Base-by-base conservation (phyloP, 2,888 invertebrate genomes). In the Tachystola acroxantha region DNA sequence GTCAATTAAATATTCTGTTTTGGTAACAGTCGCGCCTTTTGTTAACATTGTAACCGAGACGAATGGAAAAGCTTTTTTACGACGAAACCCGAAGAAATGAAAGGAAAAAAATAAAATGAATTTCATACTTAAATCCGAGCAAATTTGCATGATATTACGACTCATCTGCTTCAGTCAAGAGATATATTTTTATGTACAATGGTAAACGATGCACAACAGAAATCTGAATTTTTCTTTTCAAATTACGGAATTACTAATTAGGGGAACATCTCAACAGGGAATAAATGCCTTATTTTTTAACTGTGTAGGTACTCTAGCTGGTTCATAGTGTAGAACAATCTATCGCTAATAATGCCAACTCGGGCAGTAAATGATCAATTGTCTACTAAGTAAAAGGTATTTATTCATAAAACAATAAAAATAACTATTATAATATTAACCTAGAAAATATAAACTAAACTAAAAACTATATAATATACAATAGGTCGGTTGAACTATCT, bases 81-180 rank as follows among this genome's bases (percentile, higher is more conserved):
- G 70, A 63, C 57, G 57, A 66, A 55, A 64, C 65, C 66, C 63
- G 49, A 72, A 66, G 63, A 72, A 76, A 65, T 57, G 55, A 61
- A 66, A 62, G 61, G 54, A 67, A 74, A 69, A 16, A 75, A 72
- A 69, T 65, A 70, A 71, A 77, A 74, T 49, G 62, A 69, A 67
- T 70, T 76, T 74, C 65, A 68, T 76, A 71, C 72, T 78, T 71
- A 71, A 73, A 67, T 64, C 64, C 57, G 58, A 52, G 55, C 50
- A 69, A 75, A 80, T 82, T 81, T 81, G 71, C 80, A 82, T 81
- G 68, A 79, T 77, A 79, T 79, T 78, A 75, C 68, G 56, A 67
- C 69, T 77, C 70, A 71, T 72, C 64, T 63, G 58, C 53, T 48
- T 51, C 46, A n/a, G n/a, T n/a, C n/a, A 43, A 42, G 39, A 54